phyloP scores from a whole-genome alignment of 2,888 invertebrate genomes.

The Troides helena region DNA sequence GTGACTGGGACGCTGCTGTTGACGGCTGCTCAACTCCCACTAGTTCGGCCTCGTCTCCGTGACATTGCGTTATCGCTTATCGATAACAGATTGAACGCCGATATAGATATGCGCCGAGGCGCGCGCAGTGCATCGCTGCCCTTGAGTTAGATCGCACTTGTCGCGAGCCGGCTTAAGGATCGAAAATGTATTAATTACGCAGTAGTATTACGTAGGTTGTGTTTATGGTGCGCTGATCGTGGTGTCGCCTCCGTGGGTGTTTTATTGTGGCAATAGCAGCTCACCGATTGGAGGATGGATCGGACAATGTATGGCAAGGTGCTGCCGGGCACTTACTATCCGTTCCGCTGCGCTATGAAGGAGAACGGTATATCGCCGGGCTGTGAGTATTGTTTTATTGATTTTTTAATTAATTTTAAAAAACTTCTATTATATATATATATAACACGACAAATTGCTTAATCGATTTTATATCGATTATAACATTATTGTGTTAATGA shows the following conservation, averaged over 20 bases:
- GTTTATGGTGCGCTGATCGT: conserved; percentile 73
- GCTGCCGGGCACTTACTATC: conserved; percentile 90
- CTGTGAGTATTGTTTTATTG: conserved; percentile 84
- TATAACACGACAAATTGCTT: too few species aligned
- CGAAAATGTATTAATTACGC: conserved; percentile 53
- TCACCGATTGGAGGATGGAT: conserved; percentile 84
- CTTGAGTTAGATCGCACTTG: conserved; percentile 45
- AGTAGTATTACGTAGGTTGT: conserved; percentile 63
- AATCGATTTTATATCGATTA: too few species aligned
- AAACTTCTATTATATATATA: too few species aligned
- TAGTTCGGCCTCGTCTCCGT: conserved; percentile 59
- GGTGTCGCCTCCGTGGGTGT: conserved; percentile 68
- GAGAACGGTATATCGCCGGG: conserved; percentile 91
- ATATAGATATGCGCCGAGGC: conserved; percentile 49
- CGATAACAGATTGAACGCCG: conserved; percentile 39
- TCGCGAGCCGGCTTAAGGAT: conserved; percentile 36
- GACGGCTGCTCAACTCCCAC: conserved; percentile 64
- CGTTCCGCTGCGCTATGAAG: conserved; percentile 90
- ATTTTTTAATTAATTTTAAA: too few species aligned
- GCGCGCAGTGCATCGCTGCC: conserved; percentile 43
- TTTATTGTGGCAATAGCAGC: conserved; percentile 64
- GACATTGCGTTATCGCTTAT: conserved; percentile 69
- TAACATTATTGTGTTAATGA: too few species aligned
- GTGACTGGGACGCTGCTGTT: conserved; percentile 66
- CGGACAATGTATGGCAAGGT: conserved; percentile 95